Percentiles rank a stretch among this genome's conserved stretches.
Evolutionary conservation across 53 echinoderm and acorn worm genomes (phyloP).

Genomic region (Stichopus horrens): DNA sequence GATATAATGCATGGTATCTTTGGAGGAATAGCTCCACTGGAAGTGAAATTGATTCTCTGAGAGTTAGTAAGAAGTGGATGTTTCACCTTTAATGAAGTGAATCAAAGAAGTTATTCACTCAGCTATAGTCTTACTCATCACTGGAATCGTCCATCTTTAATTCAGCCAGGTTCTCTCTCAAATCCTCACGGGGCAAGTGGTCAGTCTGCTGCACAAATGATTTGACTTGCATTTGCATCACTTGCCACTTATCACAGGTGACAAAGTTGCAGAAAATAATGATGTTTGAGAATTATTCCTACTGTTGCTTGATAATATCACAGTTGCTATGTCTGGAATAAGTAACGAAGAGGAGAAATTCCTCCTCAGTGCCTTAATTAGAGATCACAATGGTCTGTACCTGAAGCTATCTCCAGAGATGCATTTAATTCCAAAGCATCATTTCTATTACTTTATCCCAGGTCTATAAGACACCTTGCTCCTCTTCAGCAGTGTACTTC

Average conservation of each 20-base stretch:
- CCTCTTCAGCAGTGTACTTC: conserved; percentile 47
- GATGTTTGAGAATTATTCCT: conserved; percentile 54
- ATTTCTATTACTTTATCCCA: conserved; percentile 58
- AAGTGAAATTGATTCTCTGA: conserved; percentile 39
- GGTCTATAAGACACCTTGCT: conserved; percentile 50
- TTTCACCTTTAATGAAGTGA: conserved; percentile 46
- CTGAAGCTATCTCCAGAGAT: conserved; percentile 47
- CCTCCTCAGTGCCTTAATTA: conserved; percentile 50
- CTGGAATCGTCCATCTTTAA: conserved; percentile 42
- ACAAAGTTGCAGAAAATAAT: conserved; percentile 55
- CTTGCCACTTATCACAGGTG: conserved; percentile 56
- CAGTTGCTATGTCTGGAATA: conserved; percentile 50
- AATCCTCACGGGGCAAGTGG: conserved; percentile 63
- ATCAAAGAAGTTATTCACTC: conserved; percentile 52
- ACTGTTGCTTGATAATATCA: conserved; percentile 55
- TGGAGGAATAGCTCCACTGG: background rate
- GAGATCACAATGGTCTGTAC: conserved; percentile 57
- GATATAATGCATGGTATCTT: conserved; percentile 32
- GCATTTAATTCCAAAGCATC: conserved; percentile 55
- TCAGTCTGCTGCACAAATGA: conserved; percentile 68
- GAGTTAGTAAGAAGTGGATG: conserved; percentile 36
- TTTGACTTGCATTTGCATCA: conserved; percentile 53
- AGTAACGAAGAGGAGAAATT: conserved; percentile 61
- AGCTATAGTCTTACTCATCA: conserved; percentile 54
- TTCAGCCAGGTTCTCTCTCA: conserved; percentile 32